Base-by-base conservation (phyloP, 2,888 invertebrate species). In the Hemistola chrysoprasaria region DNA sequence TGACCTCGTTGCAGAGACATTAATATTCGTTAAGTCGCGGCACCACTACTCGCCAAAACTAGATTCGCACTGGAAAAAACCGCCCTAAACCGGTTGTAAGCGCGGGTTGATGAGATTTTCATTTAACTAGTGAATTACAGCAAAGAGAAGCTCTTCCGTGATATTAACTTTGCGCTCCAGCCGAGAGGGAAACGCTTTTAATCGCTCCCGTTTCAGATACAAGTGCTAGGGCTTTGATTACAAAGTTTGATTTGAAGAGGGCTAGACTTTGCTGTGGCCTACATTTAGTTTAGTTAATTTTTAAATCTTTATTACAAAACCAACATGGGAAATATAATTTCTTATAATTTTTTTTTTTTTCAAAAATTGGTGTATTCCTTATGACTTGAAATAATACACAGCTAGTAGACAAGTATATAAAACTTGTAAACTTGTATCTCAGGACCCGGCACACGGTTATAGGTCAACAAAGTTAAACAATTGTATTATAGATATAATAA, bases 41-140 rank as follows among this genome's bases (percentile, higher is more conserved):
- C 16, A 8, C 8, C 26, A 31, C 22, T 25, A 33, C 37, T 40
- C 35, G 22, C 22, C 24, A 20, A 32, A 40, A 36, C 35, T 35
- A 35, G 30, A 32, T 39, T 42, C 8, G 10, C 20, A 8, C 41
- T 40, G 40, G 47, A 52, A 56, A 59, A 62, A 62, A 53, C 50
- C 41, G 42, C 34, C 43, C 49, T 49, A 55, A 62, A 62, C 42
- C 53, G 55, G 47, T 53, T 62, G 62, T 52, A 62, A 57, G 43
- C 57, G 31, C 25, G 44, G 39, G 50, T 61, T 68, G 71, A 75
- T 66, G 70, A 68, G 70, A 71, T 73, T 73, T 71, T 68, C 69
- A 73, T 77, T 74, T 64, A 60, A 55, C 58, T 56, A 61, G 61
- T 60, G 61, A 71, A 67, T 66, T 66, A 63, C 58, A 54, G 57